These are phyloP conservation scores for Drosophila funebris DNA, from an alignment of 1,140 invertebrate species.

Conservation along the genomic window DNA sequence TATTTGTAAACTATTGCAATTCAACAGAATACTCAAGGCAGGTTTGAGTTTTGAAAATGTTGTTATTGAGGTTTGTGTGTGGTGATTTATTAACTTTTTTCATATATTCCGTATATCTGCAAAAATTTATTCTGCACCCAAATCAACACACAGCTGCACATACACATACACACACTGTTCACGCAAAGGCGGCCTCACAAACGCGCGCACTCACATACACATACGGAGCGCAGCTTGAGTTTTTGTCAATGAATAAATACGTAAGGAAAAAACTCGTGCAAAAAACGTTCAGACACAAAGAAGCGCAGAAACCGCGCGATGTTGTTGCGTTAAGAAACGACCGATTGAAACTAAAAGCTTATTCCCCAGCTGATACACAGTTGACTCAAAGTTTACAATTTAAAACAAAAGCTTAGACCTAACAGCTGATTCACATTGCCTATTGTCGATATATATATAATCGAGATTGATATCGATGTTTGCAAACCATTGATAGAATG, in stretches of 20 bases:
- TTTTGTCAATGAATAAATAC: constrained; percentile 83
- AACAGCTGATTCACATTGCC: constrained; percentile 19
- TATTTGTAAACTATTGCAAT: constrained; percentile 43
- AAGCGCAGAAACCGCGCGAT: constrained; percentile 14
- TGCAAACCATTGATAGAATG: background rate
- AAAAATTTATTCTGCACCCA: constrained; percentile 71
- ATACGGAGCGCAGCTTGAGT: constrained; percentile 68
- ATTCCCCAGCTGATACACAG: constrained; percentile 14
- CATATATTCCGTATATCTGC: constrained; percentile 60
- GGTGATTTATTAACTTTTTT: constrained; percentile 48
- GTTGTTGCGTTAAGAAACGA: constrained; percentile 42
- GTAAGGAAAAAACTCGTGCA: constrained; percentile 82
- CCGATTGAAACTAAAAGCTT: constrained; percentile 65
- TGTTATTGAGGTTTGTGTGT: background rate
- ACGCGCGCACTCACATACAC: constrained; percentile 46
- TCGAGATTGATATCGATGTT: background rate
- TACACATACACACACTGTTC: constrained; percentile 31
- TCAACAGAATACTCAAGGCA: constrained; percentile 8
- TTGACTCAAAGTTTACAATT: constrained; percentile 14
- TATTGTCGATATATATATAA: background rate
- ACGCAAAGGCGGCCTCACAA: constrained; percentile 42
- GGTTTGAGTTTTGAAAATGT: constrained; percentile 6
- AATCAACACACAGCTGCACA: constrained; percentile 44
- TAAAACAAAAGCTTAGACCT: constrained; percentile 23
- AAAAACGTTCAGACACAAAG: constrained; percentile 59